Evolutionary conservation across 2,797 vertebrate species (phyloP), one percentile per base, ranked within the genome.

Genomic region (Bufotes viridis): DNA sequence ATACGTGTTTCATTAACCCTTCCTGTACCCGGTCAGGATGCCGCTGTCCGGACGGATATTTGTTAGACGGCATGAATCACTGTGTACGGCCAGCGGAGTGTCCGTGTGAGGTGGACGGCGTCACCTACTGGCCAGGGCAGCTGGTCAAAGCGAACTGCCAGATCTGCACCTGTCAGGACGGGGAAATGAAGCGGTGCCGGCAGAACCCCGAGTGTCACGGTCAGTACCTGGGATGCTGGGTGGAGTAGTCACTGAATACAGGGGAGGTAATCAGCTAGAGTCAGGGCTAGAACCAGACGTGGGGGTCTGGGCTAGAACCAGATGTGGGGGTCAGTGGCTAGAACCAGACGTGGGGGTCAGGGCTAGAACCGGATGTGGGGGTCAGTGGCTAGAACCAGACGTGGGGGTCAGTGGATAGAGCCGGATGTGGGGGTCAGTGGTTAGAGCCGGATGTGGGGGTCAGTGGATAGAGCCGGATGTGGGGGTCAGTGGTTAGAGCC

Each of bases 131-230:
- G 93, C 93, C 96, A 0, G 97, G 95, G 8, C 96, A 96, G 91
- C 89, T 92, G 90, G 92, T 97, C n/a, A 96, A 96, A 90, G 72
- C 93, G 14, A 93, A 94, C 69, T 98, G 98, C 90, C 95, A 95
- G 78, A 93, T 98, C 78, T 98, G 98, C 89, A 89, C 94, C 78
- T 99, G 97, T 92, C 96, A 94, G 61, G 94, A 95, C 0, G 97
- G 97, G 7, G 91, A 63, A 34, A 93, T 94, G 84, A 95, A 92
- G 29, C 92, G 90, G 72, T 99, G 97, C 90, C 93, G 92, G 18
- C 95, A 93, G 2, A 96, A 96, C 90, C 95, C 95, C 0, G 95
- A 96, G 85, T 97, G 97, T 78, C 90, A 95, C 8, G 96, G 97
- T 98, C 84, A 89, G 88, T 81, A 53, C 1, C 51, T 18, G 22